Base-by-base conservation (phyloP, 2,888 invertebrate genomes). In the Hydraecia micacea region DNA sequence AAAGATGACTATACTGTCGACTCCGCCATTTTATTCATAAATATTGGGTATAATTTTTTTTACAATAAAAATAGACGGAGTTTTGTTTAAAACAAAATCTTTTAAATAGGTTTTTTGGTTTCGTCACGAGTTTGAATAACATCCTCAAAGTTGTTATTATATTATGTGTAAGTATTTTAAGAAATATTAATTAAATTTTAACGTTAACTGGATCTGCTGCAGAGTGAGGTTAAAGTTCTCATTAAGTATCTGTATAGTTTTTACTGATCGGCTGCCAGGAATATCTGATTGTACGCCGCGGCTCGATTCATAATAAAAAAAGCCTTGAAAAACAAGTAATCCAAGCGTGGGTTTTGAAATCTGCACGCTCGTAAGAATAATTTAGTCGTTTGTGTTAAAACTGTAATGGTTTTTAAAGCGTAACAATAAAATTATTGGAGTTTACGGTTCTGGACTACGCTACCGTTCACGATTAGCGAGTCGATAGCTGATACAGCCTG, bases 321-420 rank as follows among this genome's bases (percentile, higher is more conserved):
- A 92, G 79, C 89, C 91, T 92, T 92, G 91, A 91, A 91, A 92
- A 92, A 91, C 90, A 87, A 89, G 91, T 88, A 89, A 89, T 88
- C 84, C 58, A 80, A 87, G 92, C 92, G 94, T 94, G 93, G 93
- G 94, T 91, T 93, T 92, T 70, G 78, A 90, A 92, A 92, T 92
- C 90, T 89, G 90, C 91, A 90, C 88, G 90, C 86, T 87, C 77
- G 81, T 83, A 86, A 80, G 70, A 87, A 88, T 89, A 88, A 89
- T 90, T 89, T 88, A 89, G 88, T 86, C 87, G 86, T 90, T 90
- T 87, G 85, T 85, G 85, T 90, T 88, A 88, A 90, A 91, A 89
- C 89, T 83, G 87, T 89, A 88, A 91, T 88, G 81, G 85, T 88
- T 89, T 88, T 89, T 87, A 87, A 86, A 88, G 85, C 90, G 87